These are phyloP conservation scores for Cataglyphis livida DNA, from an alignment of 2,888 invertebrate genomes.

Conservation along the genomic window DNA sequence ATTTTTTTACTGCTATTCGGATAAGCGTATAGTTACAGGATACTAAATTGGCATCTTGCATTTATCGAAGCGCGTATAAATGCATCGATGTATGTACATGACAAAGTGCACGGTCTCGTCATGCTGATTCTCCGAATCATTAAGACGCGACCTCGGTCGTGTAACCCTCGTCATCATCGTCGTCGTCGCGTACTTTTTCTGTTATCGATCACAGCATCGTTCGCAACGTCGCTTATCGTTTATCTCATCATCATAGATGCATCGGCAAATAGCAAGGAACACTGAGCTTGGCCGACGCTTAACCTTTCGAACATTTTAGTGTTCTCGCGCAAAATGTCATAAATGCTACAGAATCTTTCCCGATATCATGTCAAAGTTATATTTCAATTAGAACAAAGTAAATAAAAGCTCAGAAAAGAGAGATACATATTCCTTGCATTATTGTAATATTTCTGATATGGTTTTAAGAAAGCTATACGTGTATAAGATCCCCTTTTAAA, in stretches of 20 bases:
- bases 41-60: conserved; percentile 7
- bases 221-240: conserved; percentile 57
- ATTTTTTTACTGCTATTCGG: not conserved
- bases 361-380: conserved; percentile 41
- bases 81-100: conserved; percentile 53
- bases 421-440: conserved; percentile 21
- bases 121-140: conserved; percentile 72
- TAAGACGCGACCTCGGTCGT: conserved; percentile 63
- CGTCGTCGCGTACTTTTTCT: conserved; percentile 54
- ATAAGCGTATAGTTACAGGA: not conserved
- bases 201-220: conserved; percentile 68
- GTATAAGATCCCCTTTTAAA: not conserved
- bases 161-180: conserved; percentile 53
- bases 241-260: conserved; percentile 60
- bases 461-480: not conserved
- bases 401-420: not conserved
- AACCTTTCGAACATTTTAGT: conserved; percentile 45
- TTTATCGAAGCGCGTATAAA: not conserved
- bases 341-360: conserved; percentile 41
- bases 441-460: not conserved
- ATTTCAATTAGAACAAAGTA: conserved; percentile 35
- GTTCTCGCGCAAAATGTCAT: conserved; percentile 40
- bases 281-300: conserved; percentile 51
- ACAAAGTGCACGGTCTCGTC: conserved; percentile 52
- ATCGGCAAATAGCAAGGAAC: conserved; percentile 57